A percentile compares a stretch with the other conserved stretches of the same genome.
These are phyloP conservation scores for Carposina sasakii DNA, from an alignment of 1,140 invertebrate genomes.

Conservation along the genomic window DNA sequence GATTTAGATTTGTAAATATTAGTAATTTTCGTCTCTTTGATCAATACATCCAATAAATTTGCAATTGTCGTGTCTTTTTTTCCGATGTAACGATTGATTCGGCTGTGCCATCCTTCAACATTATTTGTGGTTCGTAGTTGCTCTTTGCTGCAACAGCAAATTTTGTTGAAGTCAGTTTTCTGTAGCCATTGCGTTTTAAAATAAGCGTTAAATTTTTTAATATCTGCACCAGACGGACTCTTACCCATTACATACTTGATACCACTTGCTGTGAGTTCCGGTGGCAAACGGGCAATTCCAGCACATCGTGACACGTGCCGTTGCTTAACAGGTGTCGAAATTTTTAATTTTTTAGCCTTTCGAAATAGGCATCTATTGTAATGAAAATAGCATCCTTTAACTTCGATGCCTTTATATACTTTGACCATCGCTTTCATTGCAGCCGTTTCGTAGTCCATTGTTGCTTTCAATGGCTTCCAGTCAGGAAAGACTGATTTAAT, in stretches of 20 bases:
- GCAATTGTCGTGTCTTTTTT: conserved; percentile 3
- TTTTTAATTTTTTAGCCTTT: too few species aligned
- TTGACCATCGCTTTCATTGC: too few species aligned
- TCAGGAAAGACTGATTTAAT: too few species aligned
- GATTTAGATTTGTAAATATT: not conserved
- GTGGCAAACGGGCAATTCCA: conserved; percentile 11
- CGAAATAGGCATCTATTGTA: too few species aligned
- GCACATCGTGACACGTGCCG: too few species aligned
- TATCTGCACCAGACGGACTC: conserved; percentile 3
- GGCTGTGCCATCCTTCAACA: conserved; percentile 10
- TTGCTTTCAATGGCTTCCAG: too few species aligned
- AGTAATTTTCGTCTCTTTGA: not conserved
- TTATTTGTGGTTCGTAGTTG: conserved; percentile 13
- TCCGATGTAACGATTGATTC: conserved; percentile 9
- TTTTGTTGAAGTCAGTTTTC: conserved; percentile 7
- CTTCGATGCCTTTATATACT: too few species aligned
- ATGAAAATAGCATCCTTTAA: too few species aligned
- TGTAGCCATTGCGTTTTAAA: conserved; percentile 10
- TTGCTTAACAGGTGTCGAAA: too few species aligned
- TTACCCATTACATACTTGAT: conserved; percentile 8
- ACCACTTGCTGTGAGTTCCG: not conserved
- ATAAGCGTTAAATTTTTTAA: conserved; percentile 12
- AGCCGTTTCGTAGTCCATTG: too few species aligned
- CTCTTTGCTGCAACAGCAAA: conserved; percentile 7
- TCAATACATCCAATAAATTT: conserved; percentile 10